phyloP scores from a whole-genome alignment of 92 coral and sea anemone genomes.

The Umimayanthus kanabou region DNA sequence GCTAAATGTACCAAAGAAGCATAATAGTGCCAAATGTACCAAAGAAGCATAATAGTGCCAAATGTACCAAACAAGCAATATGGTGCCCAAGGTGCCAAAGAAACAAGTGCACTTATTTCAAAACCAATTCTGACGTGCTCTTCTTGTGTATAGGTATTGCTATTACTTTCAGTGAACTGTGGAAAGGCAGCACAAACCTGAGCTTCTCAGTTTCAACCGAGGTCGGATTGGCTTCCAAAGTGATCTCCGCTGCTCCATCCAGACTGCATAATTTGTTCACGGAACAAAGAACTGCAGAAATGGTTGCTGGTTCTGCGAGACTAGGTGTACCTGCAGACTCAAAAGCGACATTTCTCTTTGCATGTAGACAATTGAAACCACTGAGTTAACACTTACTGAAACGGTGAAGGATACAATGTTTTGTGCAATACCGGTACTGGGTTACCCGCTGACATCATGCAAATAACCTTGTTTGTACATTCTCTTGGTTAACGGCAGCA shows the following conservation, averaged over 20 bases:
- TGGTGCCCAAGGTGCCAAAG: neutral
- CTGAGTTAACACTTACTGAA: neutral
- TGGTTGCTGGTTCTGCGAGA: slow-evolving; percentile 73
- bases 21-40: no score
- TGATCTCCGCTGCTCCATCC: slow-evolving; percentile 60
- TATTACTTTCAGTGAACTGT: no score
- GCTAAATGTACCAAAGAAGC: no score
- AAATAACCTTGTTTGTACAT: neutral
- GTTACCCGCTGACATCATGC: neutral
- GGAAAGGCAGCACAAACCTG: slow-evolving; percentile 25
- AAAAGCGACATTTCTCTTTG: neutral
- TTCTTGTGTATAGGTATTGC: neutral
- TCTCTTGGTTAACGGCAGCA: neutral
- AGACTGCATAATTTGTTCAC: slow-evolving; percentile 44
- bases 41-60: no score
- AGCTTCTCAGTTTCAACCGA: slow-evolving; percentile 69
- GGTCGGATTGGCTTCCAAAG: slow-evolving; percentile 81
- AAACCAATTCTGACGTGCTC: neutral
- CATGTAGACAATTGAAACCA: neutral
- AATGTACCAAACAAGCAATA: neutral
- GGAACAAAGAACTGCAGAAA: slow-evolving; percentile 64
- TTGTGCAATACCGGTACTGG: neutral
- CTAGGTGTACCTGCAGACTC: slow-evolving; percentile 70
- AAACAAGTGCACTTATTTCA: no score
- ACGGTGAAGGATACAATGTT: neutral